Conservation (phyloP, 2,797 vertebrate genomes). For the Sebastiscus albofasciatus region DNA sequence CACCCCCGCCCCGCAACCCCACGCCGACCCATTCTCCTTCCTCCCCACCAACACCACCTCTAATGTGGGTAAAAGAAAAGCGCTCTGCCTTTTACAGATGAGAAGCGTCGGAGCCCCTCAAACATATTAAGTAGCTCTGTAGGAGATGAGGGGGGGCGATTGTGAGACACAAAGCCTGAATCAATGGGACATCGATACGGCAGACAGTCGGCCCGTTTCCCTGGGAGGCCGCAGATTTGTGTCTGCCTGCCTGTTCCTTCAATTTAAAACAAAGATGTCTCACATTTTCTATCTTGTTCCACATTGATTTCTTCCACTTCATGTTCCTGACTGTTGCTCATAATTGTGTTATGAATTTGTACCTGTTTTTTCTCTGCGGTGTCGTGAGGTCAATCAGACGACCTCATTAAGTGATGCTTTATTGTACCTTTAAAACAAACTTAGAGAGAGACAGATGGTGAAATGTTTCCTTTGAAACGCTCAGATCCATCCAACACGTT, state of each 20-base stretch:
- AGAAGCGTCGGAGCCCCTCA: slow-evolving; percentile 66
- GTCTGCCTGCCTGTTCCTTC: slow-evolving; percentile 36
- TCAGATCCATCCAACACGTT: background rate
- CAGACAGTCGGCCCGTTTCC: slow-evolving; percentile 68
- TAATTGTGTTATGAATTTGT: background rate
- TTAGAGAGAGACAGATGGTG: background rate
- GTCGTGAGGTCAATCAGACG: background rate
- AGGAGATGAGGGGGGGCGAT: slow-evolving; percentile 63
- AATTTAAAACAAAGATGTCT: slow-evolving; percentile 44
- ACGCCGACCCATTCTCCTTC: slow-evolving; percentile 48
- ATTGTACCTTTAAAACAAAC: background rate
- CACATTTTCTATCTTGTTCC: slow-evolving; percentile 23
- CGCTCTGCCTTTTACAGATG: slow-evolving; percentile 73
- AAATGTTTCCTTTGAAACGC: background rate
- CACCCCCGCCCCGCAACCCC: slow-evolving; percentile 49
- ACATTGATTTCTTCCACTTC: slow-evolving; percentile 1
- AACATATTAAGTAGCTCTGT: slow-evolving; percentile 81
- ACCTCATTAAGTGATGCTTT: background rate
- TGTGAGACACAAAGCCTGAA: slow-evolving; percentile 76
- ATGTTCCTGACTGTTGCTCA: background rate
- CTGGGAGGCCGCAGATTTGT: slow-evolving; percentile 50
- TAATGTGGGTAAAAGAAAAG: slow-evolving; percentile 74
- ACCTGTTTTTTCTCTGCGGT: background rate
- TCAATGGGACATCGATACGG: slow-evolving; percentile 80
- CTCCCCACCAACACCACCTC: slow-evolving; percentile 63